Evolutionary conservation across 2,797 vertebrate species (phyloP).

Genomic region (Microctenopoma stevenorrisi): DNA sequence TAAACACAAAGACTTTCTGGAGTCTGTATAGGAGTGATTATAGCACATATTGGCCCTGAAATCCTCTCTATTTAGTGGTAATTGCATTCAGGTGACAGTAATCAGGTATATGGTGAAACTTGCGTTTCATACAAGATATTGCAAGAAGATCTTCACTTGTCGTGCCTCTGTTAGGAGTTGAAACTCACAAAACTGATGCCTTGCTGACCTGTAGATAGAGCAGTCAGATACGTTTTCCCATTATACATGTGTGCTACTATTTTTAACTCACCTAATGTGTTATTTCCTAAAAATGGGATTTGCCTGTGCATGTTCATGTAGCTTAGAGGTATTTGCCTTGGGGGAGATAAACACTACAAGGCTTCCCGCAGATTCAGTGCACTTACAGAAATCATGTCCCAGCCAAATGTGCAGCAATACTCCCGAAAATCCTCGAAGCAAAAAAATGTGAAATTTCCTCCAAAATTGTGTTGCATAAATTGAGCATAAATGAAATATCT

Average conservation of each 20-base stretch:
- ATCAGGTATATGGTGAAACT: slow-evolving; percentile 29
- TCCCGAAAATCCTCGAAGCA: slow-evolving; percentile 27
- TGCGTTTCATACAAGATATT: slow-evolving; percentile 30
- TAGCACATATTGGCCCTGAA: slow-evolving; percentile 35
- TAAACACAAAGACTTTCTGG: slow-evolving; percentile 43
- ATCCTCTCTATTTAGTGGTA: slow-evolving; percentile 58
- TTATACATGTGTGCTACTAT: background rate
- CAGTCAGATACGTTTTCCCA: slow-evolving; percentile 10
- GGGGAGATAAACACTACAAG: slow-evolving; percentile 54
- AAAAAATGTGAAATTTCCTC: slow-evolving; percentile 31
- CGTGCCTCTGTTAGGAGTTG: slow-evolving; percentile 21
- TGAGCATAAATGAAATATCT: slow-evolving; percentile 28
- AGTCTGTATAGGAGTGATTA: slow-evolving; percentile 45
- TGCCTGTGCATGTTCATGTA: slow-evolving; percentile 25
- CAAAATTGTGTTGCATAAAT: slow-evolving; percentile 32
- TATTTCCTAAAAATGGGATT: slow-evolving; percentile 36
- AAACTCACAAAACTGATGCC: slow-evolving; percentile 28
- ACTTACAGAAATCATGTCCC: slow-evolving; percentile 35
- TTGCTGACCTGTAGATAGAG: slow-evolving; percentile 38
- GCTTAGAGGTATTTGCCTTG: slow-evolving; percentile 55
- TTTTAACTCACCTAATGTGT: slow-evolving; percentile 11
- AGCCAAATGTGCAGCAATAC: slow-evolving; percentile 43
- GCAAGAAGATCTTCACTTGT: slow-evolving; percentile 5
- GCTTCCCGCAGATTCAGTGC: slow-evolving; percentile 37
- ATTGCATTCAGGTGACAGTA: slow-evolving; percentile 57